Conservation (phyloP, 2,797 vertebrate genomes). For the Morelia viridis region DNA sequence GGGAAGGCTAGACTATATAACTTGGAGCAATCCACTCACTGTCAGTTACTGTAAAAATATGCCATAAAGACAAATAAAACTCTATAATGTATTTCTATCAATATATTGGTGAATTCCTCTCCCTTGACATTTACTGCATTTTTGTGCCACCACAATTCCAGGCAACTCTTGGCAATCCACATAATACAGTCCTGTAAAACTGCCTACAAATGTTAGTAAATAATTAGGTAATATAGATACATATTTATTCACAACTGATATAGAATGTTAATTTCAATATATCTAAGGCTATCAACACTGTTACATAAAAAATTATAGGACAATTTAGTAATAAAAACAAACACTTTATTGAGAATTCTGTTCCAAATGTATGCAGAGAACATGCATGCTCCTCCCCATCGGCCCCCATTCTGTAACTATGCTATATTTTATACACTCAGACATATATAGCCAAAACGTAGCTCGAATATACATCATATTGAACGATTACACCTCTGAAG, state of each 20-base stretch:
- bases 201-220: background rate
- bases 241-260: background rate
- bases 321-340: background rate
- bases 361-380: background rate
- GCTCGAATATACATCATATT: constrained; percentile 28
- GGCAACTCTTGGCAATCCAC: background rate
- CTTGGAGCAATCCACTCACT: background rate
- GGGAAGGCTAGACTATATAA: background rate
- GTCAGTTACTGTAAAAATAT: background rate
- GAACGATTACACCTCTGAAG: constrained; percentile 15
- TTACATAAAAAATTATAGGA: background rate
- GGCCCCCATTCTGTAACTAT: constrained; percentile 27
- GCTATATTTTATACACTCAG: constrained; percentile 19
- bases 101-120: background rate
- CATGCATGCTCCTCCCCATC: background rate
- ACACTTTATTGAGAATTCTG: background rate
- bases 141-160: background rate
- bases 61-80: background rate
- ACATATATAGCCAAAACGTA: constrained; percentile 38
- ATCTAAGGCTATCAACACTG: background rate
- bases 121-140: background rate
- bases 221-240: background rate
- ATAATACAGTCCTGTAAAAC: background rate
- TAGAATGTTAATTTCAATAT: background rate
- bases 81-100: background rate